Base-by-base conservation (phyloP, 1,140 invertebrate species). In the Scaptomyza montana region DNA sequence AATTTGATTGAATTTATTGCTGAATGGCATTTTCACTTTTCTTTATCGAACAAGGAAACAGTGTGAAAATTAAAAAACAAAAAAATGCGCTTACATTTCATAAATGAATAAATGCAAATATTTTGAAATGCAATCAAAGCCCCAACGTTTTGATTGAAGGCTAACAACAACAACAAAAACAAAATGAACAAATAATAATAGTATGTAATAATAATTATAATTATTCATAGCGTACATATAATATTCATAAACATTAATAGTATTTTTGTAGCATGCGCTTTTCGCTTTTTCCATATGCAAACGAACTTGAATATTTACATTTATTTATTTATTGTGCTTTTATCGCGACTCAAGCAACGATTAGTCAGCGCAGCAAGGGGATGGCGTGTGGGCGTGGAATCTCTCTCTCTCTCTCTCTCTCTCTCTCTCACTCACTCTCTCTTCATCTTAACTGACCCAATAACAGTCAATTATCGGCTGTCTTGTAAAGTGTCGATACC, bases 391-490 rank as follows among this genome's bases (percentile, higher is more conserved):
- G 53, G 62, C 63, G 69, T 72, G 63, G 55, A 30, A 25, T 7
- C n/a, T 9, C 25, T 33, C 39, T 7, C 33, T 8, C 33, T 9
- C 6, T 36, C 33, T 9, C 33, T 36, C 33, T 30, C n/a, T n/a
- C n/a, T n/a, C n/a, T n/a, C n/a, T n/a, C n/a, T n/a, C n/a, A n/a
- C n/a, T n/a, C n/a, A n/a, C n/a, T n/a, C n/a, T n/a, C n/a, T n/a
- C n/a, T n/a, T n/a, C n/a, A n/a, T n/a, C 21, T 57, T 16, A 25
- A 28, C 19, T 57, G 56, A 36, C 47, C 61, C 77, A 80, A 82
- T 82, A 82, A 78, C 70, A 73, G 84, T 82, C 71, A 84, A 82
- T 82, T 82, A 82, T 78, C 75, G 57, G 47, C n/a, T n/a, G n/a
- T n/a, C 64, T 81, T 80, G 77, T 80, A 80, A 80, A n/a, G 12